Evolutionary conservation across 1,140 invertebrate species (phyloP).

Genomic region (Drosophila sucinea): DNA sequence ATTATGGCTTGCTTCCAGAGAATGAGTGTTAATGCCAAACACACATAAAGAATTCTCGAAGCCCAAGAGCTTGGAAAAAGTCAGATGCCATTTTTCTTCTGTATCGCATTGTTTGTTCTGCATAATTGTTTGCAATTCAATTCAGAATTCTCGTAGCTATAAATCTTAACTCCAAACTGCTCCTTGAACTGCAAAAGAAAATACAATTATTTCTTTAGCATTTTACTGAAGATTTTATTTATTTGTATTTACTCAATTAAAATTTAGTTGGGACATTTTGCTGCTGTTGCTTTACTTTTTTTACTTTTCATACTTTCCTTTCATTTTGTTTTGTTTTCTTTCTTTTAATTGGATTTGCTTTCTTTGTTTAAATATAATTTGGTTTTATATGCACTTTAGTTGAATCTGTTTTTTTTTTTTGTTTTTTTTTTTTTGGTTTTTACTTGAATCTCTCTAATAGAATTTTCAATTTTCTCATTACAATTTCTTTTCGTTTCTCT

Average conservation of each 20-base stretch:
- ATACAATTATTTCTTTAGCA: constrained; percentile 4
- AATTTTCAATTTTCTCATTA: constrained; percentile 60
- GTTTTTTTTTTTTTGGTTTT: constrained; percentile 21
- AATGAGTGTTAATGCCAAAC: too few relatives aligned
- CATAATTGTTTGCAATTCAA: too few relatives aligned
- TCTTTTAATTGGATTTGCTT: constrained; percentile 29
- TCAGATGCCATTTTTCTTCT: too few relatives aligned
- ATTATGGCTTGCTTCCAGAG: too few relatives aligned
- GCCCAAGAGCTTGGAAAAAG: too few relatives aligned
- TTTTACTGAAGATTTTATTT: constrained; percentile 67
- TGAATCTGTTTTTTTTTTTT: constrained; percentile 40
- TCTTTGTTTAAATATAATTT: constrained; percentile 53
- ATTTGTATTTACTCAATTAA: constrained; percentile 78
- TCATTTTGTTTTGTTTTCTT: constrained; percentile 40
- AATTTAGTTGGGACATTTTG: constrained; percentile 76
- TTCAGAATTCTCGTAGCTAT: too few relatives aligned
- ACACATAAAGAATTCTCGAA: too few relatives aligned
- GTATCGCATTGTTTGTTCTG: too few relatives aligned
- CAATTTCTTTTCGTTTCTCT: neutral
- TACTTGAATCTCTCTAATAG: constrained; percentile 73
- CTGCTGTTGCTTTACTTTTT: constrained; percentile 24
- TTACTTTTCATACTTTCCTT: constrained; percentile 24
- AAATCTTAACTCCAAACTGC: neutral
- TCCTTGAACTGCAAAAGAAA: neutral
- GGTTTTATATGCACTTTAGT: constrained; percentile 60